These are phyloP conservation scores for Anas bahamensis DNA, from an alignment of 2,797 vertebrate genomes.

Conservation along the genomic window DNA sequence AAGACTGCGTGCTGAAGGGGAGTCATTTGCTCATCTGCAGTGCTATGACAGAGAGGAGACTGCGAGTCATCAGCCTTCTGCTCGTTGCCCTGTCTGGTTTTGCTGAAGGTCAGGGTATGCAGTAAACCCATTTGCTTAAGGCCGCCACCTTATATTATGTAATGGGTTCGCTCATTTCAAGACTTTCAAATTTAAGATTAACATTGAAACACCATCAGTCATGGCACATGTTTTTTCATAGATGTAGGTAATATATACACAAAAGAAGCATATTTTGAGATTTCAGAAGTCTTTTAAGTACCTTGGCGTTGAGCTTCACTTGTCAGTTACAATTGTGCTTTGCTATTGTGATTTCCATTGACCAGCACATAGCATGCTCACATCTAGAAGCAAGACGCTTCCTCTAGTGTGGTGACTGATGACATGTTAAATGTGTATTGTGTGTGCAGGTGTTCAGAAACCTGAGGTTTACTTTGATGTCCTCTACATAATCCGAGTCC, in stretches of 20 bases:
- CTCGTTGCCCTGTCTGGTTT: background rate
- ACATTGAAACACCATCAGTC: background rate
- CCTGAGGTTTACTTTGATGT: background rate
- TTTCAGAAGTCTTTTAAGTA: background rate
- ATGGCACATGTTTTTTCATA: rapidly evolving
- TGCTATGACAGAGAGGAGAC: background rate
- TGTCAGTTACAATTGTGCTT: background rate
- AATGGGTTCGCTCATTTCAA: background rate
- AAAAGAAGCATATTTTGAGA: background rate
- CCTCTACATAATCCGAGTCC: background rate
- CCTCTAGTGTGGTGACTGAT: background rate
- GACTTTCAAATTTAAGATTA: background rate
- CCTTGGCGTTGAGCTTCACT: background rate
- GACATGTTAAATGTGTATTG: background rate
- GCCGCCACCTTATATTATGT: background rate
- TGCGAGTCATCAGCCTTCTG: background rate
- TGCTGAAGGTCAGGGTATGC: background rate
- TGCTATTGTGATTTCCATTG: background rate
- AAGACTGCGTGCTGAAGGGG: background rate
- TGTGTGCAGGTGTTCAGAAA: background rate
- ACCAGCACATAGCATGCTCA: background rate
- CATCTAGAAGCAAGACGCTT: background rate
- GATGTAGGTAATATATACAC: rapidly evolving
- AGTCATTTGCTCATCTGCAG: background rate
- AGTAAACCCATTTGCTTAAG: background rate